phyloP scores from a whole-genome alignment of 2,797 vertebrate species.

The Mus caroli region DNA sequence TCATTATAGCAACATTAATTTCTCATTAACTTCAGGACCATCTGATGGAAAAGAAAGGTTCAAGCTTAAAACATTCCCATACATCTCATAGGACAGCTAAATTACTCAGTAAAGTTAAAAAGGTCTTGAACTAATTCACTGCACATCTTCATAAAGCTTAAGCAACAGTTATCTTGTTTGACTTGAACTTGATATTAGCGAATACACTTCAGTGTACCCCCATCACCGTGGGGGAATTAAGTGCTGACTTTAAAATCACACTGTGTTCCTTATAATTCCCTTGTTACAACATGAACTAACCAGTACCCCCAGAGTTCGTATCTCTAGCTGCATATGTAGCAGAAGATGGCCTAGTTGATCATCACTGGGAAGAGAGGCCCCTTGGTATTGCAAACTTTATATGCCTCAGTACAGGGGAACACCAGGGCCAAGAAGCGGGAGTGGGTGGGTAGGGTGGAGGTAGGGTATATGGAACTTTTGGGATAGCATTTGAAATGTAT shows the following conservation, averaged over 20 bases:
- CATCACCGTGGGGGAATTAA: slow-evolving; percentile 1
- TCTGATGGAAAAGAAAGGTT: slow-evolving; percentile 6
- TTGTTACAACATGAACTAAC: neutral
- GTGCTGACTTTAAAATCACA: slow-evolving; percentile 63
- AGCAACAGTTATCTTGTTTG: slow-evolving; percentile 5
- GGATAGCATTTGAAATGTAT: too few relatives aligned
- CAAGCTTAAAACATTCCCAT: slow-evolving; percentile 29
- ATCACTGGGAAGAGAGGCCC: too few relatives aligned
- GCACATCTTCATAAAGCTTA: slow-evolving; percentile 15
- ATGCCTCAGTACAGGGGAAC: too few relatives aligned
- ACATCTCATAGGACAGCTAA: slow-evolving; percentile 18
- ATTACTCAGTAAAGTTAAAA: slow-evolving; percentile 48
- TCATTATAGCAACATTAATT: slow-evolving; percentile 17
- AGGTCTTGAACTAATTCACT: slow-evolving; percentile 39
- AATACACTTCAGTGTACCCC: slow-evolving; percentile 20
- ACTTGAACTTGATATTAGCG: slow-evolving; percentile 45
- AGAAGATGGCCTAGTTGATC: too few relatives aligned
- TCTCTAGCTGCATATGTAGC: too few relatives aligned
- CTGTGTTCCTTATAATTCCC: neutral
- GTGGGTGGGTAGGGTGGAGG: too few relatives aligned
- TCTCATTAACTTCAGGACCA: slow-evolving; percentile 51
- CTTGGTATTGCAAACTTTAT: too few relatives aligned
- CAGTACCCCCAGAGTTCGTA: too few relatives aligned
- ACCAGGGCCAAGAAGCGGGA: too few relatives aligned
- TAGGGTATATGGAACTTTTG: too few relatives aligned